Evolutionary conservation across 2,888 invertebrate genomes (phyloP).

Genomic region (Himalopsyche japonica): DNA sequence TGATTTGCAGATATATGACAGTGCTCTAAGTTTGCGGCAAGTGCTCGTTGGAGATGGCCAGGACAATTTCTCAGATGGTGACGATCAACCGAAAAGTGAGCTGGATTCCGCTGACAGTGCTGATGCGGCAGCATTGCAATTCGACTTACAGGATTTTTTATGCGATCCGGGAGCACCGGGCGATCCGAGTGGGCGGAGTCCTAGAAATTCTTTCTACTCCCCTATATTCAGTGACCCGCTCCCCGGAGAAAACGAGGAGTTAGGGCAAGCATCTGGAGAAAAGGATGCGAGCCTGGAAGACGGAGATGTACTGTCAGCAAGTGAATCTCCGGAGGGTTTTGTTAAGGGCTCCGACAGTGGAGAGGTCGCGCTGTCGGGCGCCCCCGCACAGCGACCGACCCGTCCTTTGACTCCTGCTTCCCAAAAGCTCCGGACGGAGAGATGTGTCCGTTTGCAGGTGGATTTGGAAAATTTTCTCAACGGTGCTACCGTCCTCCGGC

Average conservation of each 20-base stretch:
- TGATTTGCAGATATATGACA: background rate
- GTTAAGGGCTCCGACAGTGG: constrained; percentile 64
- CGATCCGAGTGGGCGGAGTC: background rate
- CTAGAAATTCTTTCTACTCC: constrained; percentile 34
- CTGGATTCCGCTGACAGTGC: background rate
- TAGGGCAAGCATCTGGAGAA: background rate
- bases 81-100: background rate
- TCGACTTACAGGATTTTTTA: constrained; percentile 18
- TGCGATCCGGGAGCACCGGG: constrained; percentile 5
- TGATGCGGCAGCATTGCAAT: background rate
- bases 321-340: constrained; percentile 53
- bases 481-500: background rate
- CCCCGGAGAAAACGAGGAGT: background rate
- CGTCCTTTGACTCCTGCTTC: constrained; percentile 42
- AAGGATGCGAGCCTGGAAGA: background rate
- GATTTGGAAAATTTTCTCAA: constrained; percentile 23
- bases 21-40: background rate
- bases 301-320: constrained; percentile 43
- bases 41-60: background rate
- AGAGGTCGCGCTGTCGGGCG: constrained; percentile 64
- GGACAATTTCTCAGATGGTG: background rate
- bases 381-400: constrained; percentile 42
- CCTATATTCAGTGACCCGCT: constrained; percentile 27
- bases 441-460: constrained; percentile 39
- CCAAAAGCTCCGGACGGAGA: constrained; percentile 32